Evolutionary conservation across 1,140 invertebrate genomes (phyloP).

Genomic region (Drosophila ironensis): DNA sequence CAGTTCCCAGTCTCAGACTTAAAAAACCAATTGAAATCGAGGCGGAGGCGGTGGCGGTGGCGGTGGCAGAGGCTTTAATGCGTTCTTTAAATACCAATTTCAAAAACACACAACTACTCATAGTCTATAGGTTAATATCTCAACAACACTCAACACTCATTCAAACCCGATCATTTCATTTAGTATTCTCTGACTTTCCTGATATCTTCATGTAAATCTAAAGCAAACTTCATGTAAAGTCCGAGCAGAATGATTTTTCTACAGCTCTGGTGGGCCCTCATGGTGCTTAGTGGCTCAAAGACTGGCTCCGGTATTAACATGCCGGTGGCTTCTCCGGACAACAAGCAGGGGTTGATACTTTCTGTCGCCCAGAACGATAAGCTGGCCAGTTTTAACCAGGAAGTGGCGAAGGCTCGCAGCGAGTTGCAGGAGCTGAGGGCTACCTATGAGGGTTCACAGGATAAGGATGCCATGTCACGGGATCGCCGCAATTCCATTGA

Average conservation of each 20-base stretch:
- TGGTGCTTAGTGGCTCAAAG: slow-evolving; percentile 29
- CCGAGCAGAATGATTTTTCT: slow-evolving; percentile 32
- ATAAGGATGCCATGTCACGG: slow-evolving; percentile 1
- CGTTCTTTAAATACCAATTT: not conserved
- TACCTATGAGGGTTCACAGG: slow-evolving; percentile 17
- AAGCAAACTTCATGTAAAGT: not conserved
- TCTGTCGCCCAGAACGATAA: not conserved
- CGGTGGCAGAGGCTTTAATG: too few species aligned
- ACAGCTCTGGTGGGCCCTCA: slow-evolving; percentile 56
- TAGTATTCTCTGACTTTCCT: not conserved
- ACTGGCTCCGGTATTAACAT: not conserved
- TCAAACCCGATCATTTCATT: too few species aligned
- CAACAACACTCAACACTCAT: too few species aligned
- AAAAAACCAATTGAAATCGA: too few species aligned
- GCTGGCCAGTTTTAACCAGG: slow-evolving; percentile 30
- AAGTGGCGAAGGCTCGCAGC: slow-evolving; percentile 33
- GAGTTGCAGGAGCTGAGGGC: slow-evolving; percentile 40
- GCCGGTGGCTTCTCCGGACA: not conserved
- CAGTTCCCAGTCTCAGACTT: not conserved
- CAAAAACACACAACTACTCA: too few species aligned
- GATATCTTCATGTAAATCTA: not conserved
- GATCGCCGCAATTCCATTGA: slow-evolving; percentile 51
- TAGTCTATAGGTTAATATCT: too few species aligned
- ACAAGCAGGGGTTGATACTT: not conserved
- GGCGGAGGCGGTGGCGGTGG: too few species aligned